Percentiles rank a stretch among this genome's conserved stretches.
These are phyloP conservation scores for Mythimna vitellina DNA, from an alignment of 2,888 invertebrate species.

Conservation along the genomic window DNA sequence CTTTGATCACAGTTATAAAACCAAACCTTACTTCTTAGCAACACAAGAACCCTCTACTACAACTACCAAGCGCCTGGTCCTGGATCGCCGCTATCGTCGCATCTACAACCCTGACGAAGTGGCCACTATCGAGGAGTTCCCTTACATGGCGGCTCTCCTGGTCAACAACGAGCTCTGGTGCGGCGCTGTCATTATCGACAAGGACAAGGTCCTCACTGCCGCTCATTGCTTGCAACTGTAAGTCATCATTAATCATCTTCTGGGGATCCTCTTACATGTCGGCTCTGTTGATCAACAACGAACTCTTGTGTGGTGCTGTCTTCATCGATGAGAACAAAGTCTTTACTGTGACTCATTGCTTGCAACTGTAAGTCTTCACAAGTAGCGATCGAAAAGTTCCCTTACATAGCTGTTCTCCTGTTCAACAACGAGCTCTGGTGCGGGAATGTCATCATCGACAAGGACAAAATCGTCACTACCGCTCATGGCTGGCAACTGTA, in stretches of 20 bases:
- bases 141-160: constrained; percentile 83
- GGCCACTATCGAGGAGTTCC: constrained; percentile 75
- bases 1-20: background rate
- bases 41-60: constrained; percentile 29
- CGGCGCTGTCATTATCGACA: constrained; percentile 79
- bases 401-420: no score
- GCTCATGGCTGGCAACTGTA: no score
- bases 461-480: no score
- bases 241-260: constrained; percentile 51
- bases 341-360: no score
- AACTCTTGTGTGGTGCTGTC: background rate
- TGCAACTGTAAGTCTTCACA: no score
- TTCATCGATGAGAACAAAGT: no score
- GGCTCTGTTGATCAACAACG: background rate
- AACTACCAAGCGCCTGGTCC: constrained; percentile 65
- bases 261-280: background rate
- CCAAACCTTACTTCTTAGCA: background rate
- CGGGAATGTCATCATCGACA: no score
- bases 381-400: no score
- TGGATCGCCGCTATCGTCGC: constrained; percentile 80
- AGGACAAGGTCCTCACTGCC: constrained; percentile 81
- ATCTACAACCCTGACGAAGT: constrained; percentile 84
- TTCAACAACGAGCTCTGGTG: no score
- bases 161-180: constrained; percentile 85
- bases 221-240: constrained; percentile 87